Percentiles rank a stretch among this genome's conserved stretches.
These are phyloP conservation scores for Rhimphoctona megacephalus DNA, from an alignment of 2,888 invertebrate genomes.

Conservation along the genomic window DNA sequence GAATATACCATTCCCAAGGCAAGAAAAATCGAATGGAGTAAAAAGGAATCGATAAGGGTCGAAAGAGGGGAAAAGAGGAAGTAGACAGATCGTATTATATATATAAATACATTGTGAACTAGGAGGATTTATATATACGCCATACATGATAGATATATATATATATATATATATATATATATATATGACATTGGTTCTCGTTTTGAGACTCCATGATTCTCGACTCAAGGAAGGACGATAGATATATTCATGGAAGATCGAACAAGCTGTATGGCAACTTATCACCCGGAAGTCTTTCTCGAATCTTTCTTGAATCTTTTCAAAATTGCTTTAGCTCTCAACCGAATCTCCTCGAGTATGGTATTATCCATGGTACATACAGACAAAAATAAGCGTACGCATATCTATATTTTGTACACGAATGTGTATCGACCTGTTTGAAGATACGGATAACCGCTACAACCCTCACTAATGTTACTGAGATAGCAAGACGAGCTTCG, in stretches of 20 bases:
- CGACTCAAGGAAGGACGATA: neutral
- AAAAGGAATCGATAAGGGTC: neutral
- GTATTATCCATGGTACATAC: constrained; percentile 10
- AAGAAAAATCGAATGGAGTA: constrained; percentile 5
- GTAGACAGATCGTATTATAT: neutral
- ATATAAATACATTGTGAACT: neutral
- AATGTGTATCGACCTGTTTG: neutral
- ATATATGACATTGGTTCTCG: neutral
- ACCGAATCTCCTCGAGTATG: constrained; percentile 1
- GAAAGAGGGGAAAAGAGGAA: neutral
- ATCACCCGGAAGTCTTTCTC: constrained; percentile 8
- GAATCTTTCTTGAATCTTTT: constrained; percentile 43
- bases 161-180: neutral
- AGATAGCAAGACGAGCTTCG: constrained; percentile 22
- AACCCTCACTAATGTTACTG: neutral
- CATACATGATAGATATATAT: neutral
- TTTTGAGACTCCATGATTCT: neutral
- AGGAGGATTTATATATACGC: neutral
- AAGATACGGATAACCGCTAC: constrained; percentile 23
- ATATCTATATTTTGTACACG: neutral
- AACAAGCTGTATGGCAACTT: neutral
- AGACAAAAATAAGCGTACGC: neutral
- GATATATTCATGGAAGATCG: neutral
- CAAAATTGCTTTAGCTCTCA: constrained; percentile 12
- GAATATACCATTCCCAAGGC: constrained; percentile 25